Percentiles rank a stretch among this genome's conserved stretches.
Conservation (phyloP, 1,140 invertebrate genomes). For the Ooceraea biroi region DNA sequence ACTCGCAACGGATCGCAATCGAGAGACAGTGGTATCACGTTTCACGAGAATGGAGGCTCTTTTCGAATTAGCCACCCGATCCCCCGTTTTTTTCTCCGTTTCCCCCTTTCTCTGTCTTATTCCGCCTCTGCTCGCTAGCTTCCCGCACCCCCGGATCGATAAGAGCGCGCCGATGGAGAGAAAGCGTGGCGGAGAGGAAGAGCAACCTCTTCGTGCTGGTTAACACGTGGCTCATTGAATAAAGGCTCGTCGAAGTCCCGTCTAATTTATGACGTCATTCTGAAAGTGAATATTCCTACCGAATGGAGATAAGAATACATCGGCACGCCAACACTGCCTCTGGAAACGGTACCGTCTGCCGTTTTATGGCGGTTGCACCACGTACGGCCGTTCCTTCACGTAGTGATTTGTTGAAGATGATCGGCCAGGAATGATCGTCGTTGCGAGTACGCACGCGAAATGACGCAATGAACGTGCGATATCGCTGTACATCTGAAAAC, state of each 20-base stretch:
- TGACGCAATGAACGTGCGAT: background rate
- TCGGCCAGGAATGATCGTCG: background rate
- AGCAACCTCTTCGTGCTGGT: slow-evolving; percentile 30
- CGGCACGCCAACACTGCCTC: slow-evolving; percentile 1
- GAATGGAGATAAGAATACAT: slow-evolving; percentile 46
- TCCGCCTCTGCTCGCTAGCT: slow-evolving; percentile 11
- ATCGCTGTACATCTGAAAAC: too few relatives aligned
- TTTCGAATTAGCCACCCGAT: slow-evolving; percentile 65
- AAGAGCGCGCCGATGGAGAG: background rate
- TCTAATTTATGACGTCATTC: slow-evolving; percentile 54
- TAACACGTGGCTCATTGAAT: slow-evolving; percentile 56
- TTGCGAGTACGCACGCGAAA: background rate
- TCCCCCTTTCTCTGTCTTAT: slow-evolving; percentile 37
- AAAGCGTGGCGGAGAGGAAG: background rate
- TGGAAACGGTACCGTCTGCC: slow-evolving; percentile 31
- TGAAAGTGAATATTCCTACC: slow-evolving; percentile 51
- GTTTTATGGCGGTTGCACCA: background rate
- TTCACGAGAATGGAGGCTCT: slow-evolving; percentile 67
- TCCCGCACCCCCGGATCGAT: slow-evolving; percentile 14
- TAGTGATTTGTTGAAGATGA: slow-evolving; percentile 36
- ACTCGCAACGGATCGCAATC: slow-evolving; percentile 61
- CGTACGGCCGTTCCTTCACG: background rate
- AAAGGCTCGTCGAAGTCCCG: slow-evolving; percentile 38
- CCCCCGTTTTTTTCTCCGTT: background rate
- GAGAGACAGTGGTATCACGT: slow-evolving; percentile 67